A percentile compares a stretch with the other conserved stretches of the same genome.
Evolutionary conservation across 1,140 invertebrate genomes (phyloP).

Genomic region (Drosophila nigromelanica): DNA sequence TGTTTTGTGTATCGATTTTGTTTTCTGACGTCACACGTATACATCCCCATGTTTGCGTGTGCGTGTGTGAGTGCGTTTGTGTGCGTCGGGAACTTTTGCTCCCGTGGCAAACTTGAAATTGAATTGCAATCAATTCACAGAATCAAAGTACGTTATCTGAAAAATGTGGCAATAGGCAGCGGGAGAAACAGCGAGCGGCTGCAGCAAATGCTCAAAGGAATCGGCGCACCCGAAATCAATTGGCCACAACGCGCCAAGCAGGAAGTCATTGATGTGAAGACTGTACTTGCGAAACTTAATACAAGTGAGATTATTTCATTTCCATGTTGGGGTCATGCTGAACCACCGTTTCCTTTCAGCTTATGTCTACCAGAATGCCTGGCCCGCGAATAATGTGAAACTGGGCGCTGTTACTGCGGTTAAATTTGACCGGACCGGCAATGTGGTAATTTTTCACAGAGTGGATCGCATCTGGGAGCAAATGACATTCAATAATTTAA

Average conservation of each 20-base stretch:
- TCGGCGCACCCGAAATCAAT: conserved; percentile 42
- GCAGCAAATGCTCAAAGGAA: conserved; percentile 78
- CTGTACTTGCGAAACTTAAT: conserved; percentile 75
- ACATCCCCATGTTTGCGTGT: background rate
- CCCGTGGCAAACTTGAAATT: conserved; percentile 41
- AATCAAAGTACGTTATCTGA: conserved; percentile 68
- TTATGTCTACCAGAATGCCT: conserved; percentile 81
- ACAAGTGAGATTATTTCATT: conserved; percentile 52
- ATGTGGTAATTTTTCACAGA: conserved; percentile 94
- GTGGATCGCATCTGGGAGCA: conserved; percentile 89
- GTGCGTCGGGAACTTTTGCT: conserved; percentile 8
- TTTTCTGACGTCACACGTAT: conserved; percentile 30
- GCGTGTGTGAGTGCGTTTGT: conserved; percentile 1
- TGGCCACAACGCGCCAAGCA: conserved; percentile 66
- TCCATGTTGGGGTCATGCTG: background rate
- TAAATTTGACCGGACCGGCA: conserved; percentile 89
- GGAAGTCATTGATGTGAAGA: conserved; percentile 60
- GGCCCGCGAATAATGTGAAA: conserved; percentile 85
- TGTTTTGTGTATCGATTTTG: conserved; percentile 65
- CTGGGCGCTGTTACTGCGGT: conserved; percentile 93
- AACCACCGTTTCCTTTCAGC: conserved; percentile 33
- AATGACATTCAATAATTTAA: conserved; percentile 87
- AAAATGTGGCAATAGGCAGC: conserved; percentile 38
- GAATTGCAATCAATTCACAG: conserved; percentile 25
- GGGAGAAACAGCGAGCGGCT: conserved; percentile 54